phyloP scores from a whole-genome alignment of 2,888 invertebrate species.

The Nemoura dubitans region DNA sequence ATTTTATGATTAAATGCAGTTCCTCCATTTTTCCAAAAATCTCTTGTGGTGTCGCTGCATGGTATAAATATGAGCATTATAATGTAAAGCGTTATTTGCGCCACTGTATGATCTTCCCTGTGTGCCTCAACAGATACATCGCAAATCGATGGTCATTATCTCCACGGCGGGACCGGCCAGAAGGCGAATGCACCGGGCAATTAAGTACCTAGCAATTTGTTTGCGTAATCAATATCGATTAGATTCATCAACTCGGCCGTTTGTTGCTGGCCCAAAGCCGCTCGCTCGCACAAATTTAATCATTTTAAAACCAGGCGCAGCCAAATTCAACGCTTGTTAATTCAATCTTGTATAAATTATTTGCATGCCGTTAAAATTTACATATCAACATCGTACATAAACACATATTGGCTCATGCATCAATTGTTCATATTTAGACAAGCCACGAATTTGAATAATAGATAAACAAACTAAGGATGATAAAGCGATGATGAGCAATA shows the following conservation, averaged over 20 bases:
- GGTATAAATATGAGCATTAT: too few relatives aligned
- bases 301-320: neutral
- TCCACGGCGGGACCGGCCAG: neutral
- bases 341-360: neutral
- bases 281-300: neutral
- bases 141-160: too few relatives aligned
- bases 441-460: neutral
- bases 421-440: neutral
- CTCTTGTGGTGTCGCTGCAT: too few relatives aligned
- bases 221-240: neutral
- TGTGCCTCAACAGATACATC: too few relatives aligned
- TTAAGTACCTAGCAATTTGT: neutral
- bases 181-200: neutral
- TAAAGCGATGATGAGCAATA: neutral
- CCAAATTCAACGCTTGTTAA: neutral
- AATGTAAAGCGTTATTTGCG: too few relatives aligned
- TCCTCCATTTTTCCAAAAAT: too few relatives aligned
- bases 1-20: too few relatives aligned
- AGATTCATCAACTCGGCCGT: neutral
- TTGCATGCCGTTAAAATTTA: neutral
- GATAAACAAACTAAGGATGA: slow-evolving; percentile 3
- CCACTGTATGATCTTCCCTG: too few relatives aligned
- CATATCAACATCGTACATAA: neutral
- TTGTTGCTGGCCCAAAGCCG: neutral
- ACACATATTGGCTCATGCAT: neutral